A percentile compares a stretch with the other conserved stretches of the same genome.
These are phyloP conservation scores for Oplegnathus fasciatus DNA, from an alignment of 2,113 vertebrate genomes.

Conservation along the genomic window DNA sequence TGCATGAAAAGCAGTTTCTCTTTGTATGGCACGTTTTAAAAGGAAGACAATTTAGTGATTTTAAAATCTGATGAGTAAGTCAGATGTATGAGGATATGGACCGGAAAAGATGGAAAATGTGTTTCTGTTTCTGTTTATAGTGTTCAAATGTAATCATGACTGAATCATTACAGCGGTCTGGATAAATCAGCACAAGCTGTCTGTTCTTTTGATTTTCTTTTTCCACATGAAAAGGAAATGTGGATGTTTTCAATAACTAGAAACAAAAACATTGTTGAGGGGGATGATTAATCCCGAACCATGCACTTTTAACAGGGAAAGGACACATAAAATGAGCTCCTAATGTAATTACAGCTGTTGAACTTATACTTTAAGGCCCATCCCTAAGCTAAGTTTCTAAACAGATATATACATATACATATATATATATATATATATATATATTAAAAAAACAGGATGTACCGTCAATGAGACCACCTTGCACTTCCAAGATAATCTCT, in stretches of 20 bases:
- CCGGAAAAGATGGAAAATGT: constrained; percentile 25
- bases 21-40: not conserved
- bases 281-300: not conserved
- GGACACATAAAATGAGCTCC: not conserved
- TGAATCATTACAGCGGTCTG: not conserved
- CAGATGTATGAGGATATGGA: constrained; percentile 2
- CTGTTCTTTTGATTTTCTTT: constrained; percentile 19
- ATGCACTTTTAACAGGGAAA: not conserved
- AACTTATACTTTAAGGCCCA: not conserved
- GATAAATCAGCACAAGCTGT: constrained; percentile 39
- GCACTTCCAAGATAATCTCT: constrained; percentile 87
- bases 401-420: no score
- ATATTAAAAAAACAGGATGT: constrained; percentile 51
- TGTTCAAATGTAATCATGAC: constrained; percentile 28
- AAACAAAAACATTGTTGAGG: not conserved
- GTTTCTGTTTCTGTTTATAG: constrained; percentile 37
- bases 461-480: constrained; percentile 76
- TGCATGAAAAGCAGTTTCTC: constrained; percentile 5
- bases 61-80: constrained; percentile 22
- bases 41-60: not conserved
- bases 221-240: not conserved
- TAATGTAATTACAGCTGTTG: not conserved
- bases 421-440: no score
- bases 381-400: not conserved
- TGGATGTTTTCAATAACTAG: constrained; percentile 33